phyloP scores from a whole-genome alignment of 2,888 invertebrate species.

The Gortyna flavago region DNA sequence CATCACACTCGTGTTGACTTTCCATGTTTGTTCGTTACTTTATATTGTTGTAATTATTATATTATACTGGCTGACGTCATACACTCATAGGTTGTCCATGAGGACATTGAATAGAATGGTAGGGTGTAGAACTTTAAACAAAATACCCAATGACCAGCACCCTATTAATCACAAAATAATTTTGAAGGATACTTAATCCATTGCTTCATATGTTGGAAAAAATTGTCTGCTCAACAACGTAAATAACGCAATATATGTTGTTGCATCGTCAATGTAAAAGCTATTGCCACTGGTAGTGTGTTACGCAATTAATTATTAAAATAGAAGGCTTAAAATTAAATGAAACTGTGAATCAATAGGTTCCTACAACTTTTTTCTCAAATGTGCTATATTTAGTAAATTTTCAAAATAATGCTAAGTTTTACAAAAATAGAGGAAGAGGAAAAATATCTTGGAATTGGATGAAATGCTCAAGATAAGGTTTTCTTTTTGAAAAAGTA shows the following conservation, averaged over 20 bases:
- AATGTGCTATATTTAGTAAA: background rate
- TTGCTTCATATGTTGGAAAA: background rate
- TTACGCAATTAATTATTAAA: too few species aligned
- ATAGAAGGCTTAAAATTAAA: background rate
- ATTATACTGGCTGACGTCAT: constrained; percentile 57
- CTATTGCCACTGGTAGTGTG: too few species aligned
- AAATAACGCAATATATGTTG: background rate
- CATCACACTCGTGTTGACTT: constrained; percentile 79
- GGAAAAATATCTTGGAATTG: background rate
- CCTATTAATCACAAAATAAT: too few species aligned
- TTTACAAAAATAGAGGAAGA: background rate
- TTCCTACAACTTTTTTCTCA: background rate
- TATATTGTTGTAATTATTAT: constrained; percentile 75
- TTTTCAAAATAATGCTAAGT: background rate
- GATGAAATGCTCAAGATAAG: background rate
- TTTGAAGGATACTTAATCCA: background rate
- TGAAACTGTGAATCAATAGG: background rate
- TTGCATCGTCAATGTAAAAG: too few species aligned
- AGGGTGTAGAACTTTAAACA: background rate
- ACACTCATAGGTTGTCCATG: background rate
- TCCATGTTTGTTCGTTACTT: constrained; percentile 76
- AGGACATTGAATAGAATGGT: background rate
- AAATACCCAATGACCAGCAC: background rate
- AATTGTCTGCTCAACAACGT: background rate
- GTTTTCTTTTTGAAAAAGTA: background rate